Evolutionary conservation across 2,113 vertebrate genomes (phyloP).

Genomic region (Xenopus tropicalis): DNA sequence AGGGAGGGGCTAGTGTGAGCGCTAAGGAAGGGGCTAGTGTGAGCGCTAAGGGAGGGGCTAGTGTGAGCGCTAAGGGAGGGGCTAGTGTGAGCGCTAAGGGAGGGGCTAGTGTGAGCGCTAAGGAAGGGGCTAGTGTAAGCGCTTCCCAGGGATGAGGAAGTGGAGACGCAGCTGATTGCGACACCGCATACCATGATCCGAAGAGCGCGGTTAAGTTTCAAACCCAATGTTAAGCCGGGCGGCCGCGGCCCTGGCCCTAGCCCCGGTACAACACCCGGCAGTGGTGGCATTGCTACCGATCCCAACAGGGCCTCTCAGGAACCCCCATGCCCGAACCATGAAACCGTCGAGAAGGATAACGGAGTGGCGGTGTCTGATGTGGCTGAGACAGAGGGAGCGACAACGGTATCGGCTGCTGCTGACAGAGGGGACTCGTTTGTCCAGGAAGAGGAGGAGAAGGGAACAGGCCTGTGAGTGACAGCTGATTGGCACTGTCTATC

Average conservation of each 20-base stretch:
- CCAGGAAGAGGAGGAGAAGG: slow-evolving; percentile 3
- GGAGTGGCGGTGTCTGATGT: neutral
- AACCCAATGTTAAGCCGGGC: slow-evolving; percentile 76
- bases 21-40: neutral
- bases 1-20: neutral
- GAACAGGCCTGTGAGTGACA: slow-evolving; percentile 1
- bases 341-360: neutral
- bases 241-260: slow-evolving; percentile 47
- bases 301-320: neutral
- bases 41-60: no score
- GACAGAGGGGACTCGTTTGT: neutral
- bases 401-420: neutral
- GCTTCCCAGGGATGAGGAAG: slow-evolving; percentile 9
- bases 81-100: neutral
- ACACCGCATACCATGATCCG: slow-evolving; percentile 72
- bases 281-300: neutral
- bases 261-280: neutral
- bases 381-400: neutral
- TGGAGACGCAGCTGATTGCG: neutral
- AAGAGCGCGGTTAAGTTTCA: slow-evolving; percentile 80
- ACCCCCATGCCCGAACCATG: neutral
- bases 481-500: no score
- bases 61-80: neutral
- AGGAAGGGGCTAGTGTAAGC: neutral
- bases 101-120: neutral